Evolutionary conservation across 2,888 invertebrate species (phyloP), one percentile per base, ranked within the genome.

Genomic region (Uropetala carovei): DNA sequence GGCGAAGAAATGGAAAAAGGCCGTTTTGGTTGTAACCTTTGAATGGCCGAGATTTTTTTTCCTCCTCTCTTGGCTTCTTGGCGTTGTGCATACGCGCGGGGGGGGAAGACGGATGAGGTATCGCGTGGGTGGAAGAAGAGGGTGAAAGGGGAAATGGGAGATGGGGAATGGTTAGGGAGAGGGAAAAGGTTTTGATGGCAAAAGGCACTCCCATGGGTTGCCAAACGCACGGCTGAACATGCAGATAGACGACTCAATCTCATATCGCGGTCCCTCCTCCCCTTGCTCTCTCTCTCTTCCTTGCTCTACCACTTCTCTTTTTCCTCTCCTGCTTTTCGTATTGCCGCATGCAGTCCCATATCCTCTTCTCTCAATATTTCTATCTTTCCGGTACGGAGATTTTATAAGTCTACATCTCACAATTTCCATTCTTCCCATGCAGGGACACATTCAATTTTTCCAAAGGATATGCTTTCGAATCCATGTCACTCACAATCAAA

Each of bases 101-200:
- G 27, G n/a, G 82, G 82, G 82, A 83, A 18, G 5, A 56, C n/a
- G 83, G 83, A 83, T 83, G 83, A 83, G 11, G n/a, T 83, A 83
- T 16, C 8, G 27, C 56, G n/a, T 18, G 83, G 43, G 11, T 14
- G 16, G 13, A 30, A 11, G 4, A 1, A 18, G 83, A 56, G 83
- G 57, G n/a, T 10, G 83, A 43, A 43, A 56, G 3, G n/a, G 83
- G 14, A 8, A 16, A n/a, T 83, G 83, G 9, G 57, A 16, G 14
- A 13, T 16, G 18, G 57, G 18, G 57, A n/a, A 5, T 43, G 43
- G 1, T 1, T 43, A 43, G 43, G 43, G 43, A 43, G 43, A 43
- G 43, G 43, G 5, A 57, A 83, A 83, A 10, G 3, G 83, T 57
- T 57, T 7, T 18, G 57, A 83, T 83, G 83, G 83, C 83, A n/a